Evolutionary conservation across 1,140 invertebrate species (phyloP), one percentile per base, ranked within the genome.

Genomic region (Eciton burchellii): DNA sequence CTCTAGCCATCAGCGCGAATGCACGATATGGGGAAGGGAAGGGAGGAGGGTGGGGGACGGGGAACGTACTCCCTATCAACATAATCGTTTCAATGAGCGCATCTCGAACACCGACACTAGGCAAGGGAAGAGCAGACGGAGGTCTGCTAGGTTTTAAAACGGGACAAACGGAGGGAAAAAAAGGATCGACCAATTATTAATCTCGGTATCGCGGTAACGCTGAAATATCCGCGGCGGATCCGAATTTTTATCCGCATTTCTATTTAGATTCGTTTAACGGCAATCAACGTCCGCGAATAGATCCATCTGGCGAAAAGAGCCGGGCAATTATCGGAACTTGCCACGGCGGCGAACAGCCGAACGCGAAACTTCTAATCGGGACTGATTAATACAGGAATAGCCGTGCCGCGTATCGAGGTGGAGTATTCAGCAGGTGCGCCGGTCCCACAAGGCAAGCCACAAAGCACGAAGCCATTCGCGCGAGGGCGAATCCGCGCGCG

Each of bases 371-470:
- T 54, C 62, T 43, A 77, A 77, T 68, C 49, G 21, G 11, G 56
- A 45, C 63, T 70, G 54, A 16, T 70, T 79, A 45, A 35, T 16
- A 16, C 35, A 70, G 70, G 68, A 45, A 70, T 70, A 79, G n/a
- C 49, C 49, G 43, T 56, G 52, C 49, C 35, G 62, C 60, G 43
- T 35, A 35, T 66, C 21, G 19, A 47, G 62, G 14, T 6, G 52
- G 16, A 41, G 41, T 49, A 62, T 16, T 35, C 29, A n/a, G 54
- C 49, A 79, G 63, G 35, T 79, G 63, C 65, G 49, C 49, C 45
- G 56, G 56, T 79, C 41, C 62, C 74, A 79, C 63, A 35, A 68
- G 54, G n/a, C n/a, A n/a, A n/a, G n/a, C n/a, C 62, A 19, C 19
- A 47, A 63, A 21, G 41, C 26, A 76, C 49, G n/a, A n/a, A n/a